Evolutionary conservation across 2,888 invertebrate species (phyloP), one percentile per base, ranked within the genome.

Genomic region (Agrotis segetum): DNA sequence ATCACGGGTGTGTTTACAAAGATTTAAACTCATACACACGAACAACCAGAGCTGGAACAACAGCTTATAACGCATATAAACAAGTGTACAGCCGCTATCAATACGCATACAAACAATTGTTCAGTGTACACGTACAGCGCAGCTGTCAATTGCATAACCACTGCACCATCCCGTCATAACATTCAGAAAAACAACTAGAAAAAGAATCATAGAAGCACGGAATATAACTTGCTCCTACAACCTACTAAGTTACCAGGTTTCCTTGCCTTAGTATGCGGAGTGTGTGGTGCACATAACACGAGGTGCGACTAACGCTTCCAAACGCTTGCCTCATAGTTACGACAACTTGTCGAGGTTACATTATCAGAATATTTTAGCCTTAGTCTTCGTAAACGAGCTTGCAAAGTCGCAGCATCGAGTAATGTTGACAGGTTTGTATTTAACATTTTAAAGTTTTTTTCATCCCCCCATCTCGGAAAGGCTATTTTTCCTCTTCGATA

Each of bases 291-390:
- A 59, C 58, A 62, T 59, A 77, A 46, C 58, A 19, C 29, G n/a
- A 63, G 52, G 40, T 74, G 71, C 40, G 13, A 74, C 24, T 47
- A 60, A 56, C 68, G 44, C 58, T 74, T 44, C 29, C 49, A 34
- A 74, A 55, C 24, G 34, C 24, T 77, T 46, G 24, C 49, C 24
- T 61, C 46, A 50, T 40, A 70, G 46, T 21, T 34, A 34, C 50
- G 77, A 50, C 58, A 59, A 76, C 9, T 61, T 77, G 55, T 61
- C 34, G 77, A 40, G 55, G 24, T 61, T 47, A 61, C 60, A 56
- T 61, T 77, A 50, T 13, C 17, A 19, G 49, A 77, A 61, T 61
- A 77, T 56, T 50, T 61, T 19, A 40, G 14, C 16, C 1, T 34
- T 7, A 34, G 56, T 44, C 19, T 61, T 61, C 14, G 29, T n/a